phyloP scores from a whole-genome alignment of 2,888 invertebrate species.

The Orthosia gracilis region DNA sequence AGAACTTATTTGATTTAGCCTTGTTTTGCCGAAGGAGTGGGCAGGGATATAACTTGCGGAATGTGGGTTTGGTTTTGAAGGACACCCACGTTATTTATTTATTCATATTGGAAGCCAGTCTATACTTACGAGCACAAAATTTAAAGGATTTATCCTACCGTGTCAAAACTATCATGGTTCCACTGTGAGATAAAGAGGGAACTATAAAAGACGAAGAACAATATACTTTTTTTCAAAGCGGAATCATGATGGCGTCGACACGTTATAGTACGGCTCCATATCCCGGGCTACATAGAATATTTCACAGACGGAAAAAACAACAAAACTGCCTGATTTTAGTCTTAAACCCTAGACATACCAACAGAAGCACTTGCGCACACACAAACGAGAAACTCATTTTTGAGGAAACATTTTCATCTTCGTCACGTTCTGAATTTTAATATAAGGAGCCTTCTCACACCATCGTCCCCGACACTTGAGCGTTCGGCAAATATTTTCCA shows the following conservation, averaged over 20 bases:
- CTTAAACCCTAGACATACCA: background rate
- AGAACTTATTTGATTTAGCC: background rate
- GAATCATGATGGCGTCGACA: too few species aligned
- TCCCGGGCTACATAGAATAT: background rate
- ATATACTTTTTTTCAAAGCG: too few species aligned
- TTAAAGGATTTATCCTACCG: too few species aligned
- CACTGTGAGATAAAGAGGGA: background rate
- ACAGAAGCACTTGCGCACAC: too few species aligned
- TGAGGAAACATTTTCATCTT: constrained; percentile 36
- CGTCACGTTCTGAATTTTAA: constrained; percentile 61
- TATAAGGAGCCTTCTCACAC: constrained; percentile 25
- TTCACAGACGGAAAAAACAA: background rate
- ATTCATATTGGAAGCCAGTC: background rate
- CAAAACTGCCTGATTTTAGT: background rate
- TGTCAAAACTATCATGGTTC: background rate
- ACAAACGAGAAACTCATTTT: constrained; percentile 18
- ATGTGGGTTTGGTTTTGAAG: background rate
- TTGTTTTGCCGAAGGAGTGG: background rate
- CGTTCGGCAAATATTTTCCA: constrained; percentile 41
- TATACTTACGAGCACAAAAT: background rate
- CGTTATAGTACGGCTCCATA: too few species aligned
- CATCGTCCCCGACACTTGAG: constrained; percentile 9
- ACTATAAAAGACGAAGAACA: too few species aligned
- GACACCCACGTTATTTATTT: background rate
- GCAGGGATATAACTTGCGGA: background rate